phyloP scores from a whole-genome alignment of 2,113 vertebrate genomes.

The Ochotona princeps region DNA sequence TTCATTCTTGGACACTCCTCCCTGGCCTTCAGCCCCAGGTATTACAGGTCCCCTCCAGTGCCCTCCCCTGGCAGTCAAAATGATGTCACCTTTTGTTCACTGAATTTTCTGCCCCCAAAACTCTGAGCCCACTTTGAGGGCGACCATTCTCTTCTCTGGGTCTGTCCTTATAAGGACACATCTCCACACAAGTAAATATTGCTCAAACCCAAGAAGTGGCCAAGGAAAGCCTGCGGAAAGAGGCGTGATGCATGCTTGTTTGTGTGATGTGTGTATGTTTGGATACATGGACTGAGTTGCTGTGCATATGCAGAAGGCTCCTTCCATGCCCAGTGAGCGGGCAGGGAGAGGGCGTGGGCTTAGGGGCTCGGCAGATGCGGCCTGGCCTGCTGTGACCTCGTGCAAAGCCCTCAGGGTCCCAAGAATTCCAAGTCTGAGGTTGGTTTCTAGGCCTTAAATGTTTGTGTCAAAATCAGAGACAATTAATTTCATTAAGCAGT shows the following conservation, averaged over 20 bases:
- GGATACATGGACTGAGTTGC: not conserved
- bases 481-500: not conserved
- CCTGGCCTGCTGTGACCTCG: not conserved
- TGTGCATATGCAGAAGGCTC: not conserved
- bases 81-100: not conserved
- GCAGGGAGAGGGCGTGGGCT: not conserved
- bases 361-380: too few species aligned
- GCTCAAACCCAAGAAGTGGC: not conserved
- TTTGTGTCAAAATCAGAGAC: not conserved
- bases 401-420: not conserved
- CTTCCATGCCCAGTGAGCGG: not conserved
- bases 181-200: not conserved
- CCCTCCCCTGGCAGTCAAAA: not conserved
- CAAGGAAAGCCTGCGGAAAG: not conserved
- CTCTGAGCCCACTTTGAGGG: not conserved
- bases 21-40: too few species aligned
- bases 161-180: not conserved
- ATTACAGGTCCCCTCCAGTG: not conserved
- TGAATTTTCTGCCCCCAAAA: not conserved
- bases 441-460: not conserved
- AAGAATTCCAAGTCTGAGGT: not conserved
- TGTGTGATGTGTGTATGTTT: too few species aligned
- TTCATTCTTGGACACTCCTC: not conserved
- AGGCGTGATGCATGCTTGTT: not conserved
- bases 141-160: not conserved